Evolutionary conservation across 2,888 invertebrate genomes (phyloP).

Genomic region (Micoletzkya japonica): DNA sequence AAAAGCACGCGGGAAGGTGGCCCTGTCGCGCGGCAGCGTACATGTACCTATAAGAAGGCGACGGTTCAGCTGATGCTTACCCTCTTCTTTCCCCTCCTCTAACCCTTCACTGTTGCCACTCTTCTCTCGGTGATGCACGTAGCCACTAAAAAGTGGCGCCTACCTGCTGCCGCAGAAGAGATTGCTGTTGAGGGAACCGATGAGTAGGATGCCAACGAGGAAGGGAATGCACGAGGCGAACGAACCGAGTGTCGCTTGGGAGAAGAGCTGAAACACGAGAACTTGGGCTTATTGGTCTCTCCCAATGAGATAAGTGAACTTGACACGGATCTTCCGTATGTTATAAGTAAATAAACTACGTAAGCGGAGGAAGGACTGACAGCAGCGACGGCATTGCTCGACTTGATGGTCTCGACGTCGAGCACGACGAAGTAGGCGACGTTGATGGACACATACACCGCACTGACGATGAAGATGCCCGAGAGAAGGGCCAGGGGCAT

Average conservation of each 20-base stretch:
- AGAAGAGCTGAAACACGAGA: conserved; percentile 57
- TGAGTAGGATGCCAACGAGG: conserved; percentile 59
- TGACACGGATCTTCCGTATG: background rate
- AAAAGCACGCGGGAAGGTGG: conserved; percentile 60
- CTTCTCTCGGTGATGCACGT: no score
- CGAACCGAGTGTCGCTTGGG: conserved; percentile 56
- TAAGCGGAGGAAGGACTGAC: no score
- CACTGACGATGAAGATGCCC: conserved; percentile 53
- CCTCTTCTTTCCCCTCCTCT: no score
- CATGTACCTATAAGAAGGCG: conserved; percentile 52
- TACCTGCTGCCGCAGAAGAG: conserved; percentile 58
- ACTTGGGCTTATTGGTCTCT: background rate
- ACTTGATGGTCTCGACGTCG: conserved; percentile 61
- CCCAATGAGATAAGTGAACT: background rate
- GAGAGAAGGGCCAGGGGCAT: conserved; percentile 58
- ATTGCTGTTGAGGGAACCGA: conserved; percentile 62
- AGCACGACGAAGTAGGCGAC: conserved; percentile 62
- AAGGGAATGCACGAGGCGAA: conserved; percentile 60
- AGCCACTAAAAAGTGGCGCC: background rate
- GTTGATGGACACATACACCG: conserved; percentile 59
- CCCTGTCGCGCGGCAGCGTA: conserved; percentile 62
- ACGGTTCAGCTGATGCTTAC: no score
- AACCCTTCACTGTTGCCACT: no score
- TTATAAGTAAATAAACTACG: no score
- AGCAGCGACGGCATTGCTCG: conserved; percentile 61